Evolutionary conservation across 2,113 vertebrate genomes (phyloP), one percentile per base, ranked within the genome.

Genomic region (Xiphophorus maculatus): DNA sequence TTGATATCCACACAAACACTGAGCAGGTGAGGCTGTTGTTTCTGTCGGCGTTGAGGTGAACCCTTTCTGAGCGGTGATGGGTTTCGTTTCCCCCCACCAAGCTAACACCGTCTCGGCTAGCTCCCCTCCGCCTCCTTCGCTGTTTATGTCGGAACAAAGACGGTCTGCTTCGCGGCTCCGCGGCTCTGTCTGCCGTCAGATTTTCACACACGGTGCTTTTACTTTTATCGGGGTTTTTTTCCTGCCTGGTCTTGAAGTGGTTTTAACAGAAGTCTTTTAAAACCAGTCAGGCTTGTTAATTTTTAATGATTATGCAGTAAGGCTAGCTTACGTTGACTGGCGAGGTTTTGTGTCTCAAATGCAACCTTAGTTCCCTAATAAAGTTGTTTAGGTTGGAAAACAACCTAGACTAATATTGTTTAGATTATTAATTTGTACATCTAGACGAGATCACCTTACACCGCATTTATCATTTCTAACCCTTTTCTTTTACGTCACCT

Each of bases 61-160:
- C 62, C 8, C 28, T 1, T 48, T 4, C 2, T 13, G 10, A 11
- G 10, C 61, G 10, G 30, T 11, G 62, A 74, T 22, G 32, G 62
- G 66, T 71, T 66, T 69, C 66, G 63, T 60, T 48, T 48, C 44
- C 17, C 17, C 42, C 69, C 66, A 28, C 35, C 61, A 71, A 51
- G 87, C 87, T 89, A 92, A 54, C 76, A 61, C 29, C 79, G 68
- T 64, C 30, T 32, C 29, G 54, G 90, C 63, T 89, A 85, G 85
- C 88, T 60, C 4, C 5, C 22, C 6, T 65, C 68, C 63, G 1
- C 44, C 17, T 19, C 44, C 44, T 63, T 64, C 27, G 81, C 68
- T 86, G 80, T 77, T 85, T 69, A 51, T 79, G 65, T 83, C 58
- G 71, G 84, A 89, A 92, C 90, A 89, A 92, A 90, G 85, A 81